phyloP scores from a whole-genome alignment of 2,888 invertebrate genomes.

The Lasioglossum villosulum region DNA sequence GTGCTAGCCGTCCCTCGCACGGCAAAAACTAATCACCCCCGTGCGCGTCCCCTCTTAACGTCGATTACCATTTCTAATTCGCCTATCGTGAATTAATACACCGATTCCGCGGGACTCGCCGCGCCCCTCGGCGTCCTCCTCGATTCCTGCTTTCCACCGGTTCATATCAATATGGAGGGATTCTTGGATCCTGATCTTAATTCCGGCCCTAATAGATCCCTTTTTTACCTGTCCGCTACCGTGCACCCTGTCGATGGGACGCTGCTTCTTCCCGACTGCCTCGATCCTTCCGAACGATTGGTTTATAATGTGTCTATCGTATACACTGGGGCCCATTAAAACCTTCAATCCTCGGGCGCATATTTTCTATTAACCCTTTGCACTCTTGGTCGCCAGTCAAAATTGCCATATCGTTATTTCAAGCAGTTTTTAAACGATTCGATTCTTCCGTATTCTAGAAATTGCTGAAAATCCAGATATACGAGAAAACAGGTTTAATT shows the following conservation, averaged over 20 bases:
- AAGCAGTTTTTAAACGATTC: too few relatives aligned
- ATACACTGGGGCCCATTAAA: background rate
- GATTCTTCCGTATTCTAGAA: too few relatives aligned
- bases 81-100: slow-evolving; percentile 76
- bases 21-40: slow-evolving; percentile 70
- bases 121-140: background rate
- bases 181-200: slow-evolving; percentile 19
- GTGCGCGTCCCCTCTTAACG: slow-evolving; percentile 39
- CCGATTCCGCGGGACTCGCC: slow-evolving; percentile 26
- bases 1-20: slow-evolving; percentile 60
- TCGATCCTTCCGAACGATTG: background rate
- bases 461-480: too few relatives aligned
- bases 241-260: background rate
- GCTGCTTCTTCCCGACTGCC: background rate
- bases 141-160: slow-evolving; percentile 20
- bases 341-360: background rate
- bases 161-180: slow-evolving; percentile 40
- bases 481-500: too few relatives aligned
- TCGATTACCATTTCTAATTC: slow-evolving; percentile 78
- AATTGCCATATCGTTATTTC: too few relatives aligned
- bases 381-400: too few relatives aligned
- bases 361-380: background rate
- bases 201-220: slow-evolving; percentile 2
- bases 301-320: slow-evolving; percentile 8
- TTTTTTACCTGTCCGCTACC: background rate